phyloP scores from a whole-genome alignment of 2,113 vertebrate species.

The Pteropus alecto region DNA sequence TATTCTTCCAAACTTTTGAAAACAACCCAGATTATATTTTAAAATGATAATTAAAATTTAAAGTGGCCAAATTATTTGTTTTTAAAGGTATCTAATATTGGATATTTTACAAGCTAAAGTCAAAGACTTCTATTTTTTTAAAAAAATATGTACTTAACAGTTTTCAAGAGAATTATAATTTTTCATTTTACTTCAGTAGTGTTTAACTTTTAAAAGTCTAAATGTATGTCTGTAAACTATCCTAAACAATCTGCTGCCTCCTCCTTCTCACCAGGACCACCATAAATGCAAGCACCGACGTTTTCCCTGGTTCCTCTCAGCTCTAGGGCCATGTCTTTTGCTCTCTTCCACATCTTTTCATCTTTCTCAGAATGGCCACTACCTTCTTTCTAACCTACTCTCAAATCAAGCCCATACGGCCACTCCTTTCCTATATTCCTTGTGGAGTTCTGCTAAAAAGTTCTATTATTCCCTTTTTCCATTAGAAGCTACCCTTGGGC shows the following conservation, averaged over 20 bases:
- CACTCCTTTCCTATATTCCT: not conserved
- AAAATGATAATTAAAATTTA: not conserved
- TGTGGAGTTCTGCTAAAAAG: not conserved
- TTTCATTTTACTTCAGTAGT: not conserved
- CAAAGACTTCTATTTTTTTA: not conserved
- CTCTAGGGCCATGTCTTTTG: not conserved
- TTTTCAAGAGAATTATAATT: not conserved
- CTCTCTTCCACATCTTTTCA: not conserved
- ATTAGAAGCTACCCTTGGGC: not conserved
- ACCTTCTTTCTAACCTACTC: not conserved
- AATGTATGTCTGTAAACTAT: not conserved
- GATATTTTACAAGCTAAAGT: not conserved
- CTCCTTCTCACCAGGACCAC: not conserved
- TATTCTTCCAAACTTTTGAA: not conserved
- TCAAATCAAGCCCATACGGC: not conserved
- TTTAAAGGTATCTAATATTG: not conserved
- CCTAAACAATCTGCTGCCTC: not conserved
- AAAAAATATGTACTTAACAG: not conserved
- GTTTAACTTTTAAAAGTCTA: conserved; percentile 31
- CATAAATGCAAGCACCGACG: not conserved
- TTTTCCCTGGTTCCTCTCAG: not conserved
- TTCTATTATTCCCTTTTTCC: not conserved
- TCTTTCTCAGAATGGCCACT: not conserved
- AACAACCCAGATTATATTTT: not conserved
- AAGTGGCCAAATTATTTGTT: not conserved